These are phyloP conservation scores for Drosophila quasianomalipes DNA, from an alignment of 2,888 invertebrate species.

Conservation along the genomic window DNA sequence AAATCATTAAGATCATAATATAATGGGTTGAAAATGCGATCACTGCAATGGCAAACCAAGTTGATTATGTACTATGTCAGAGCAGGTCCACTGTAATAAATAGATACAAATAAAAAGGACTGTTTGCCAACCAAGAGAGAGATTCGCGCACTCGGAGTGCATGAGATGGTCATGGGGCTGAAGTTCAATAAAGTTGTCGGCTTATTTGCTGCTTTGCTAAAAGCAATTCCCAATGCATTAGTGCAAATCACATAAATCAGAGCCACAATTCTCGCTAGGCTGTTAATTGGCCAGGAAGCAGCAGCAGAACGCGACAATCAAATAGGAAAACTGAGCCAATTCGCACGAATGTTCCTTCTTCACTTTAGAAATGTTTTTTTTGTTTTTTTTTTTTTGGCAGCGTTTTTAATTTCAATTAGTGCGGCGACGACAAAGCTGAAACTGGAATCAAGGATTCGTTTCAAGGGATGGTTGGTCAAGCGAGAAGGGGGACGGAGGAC, in stretches of 20 bases:
- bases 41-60: background rate
- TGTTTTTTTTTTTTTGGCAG: slow-evolving; percentile 50
- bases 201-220: background rate
- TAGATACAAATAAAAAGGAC: too few species aligned
- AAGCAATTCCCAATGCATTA: slow-evolving; percentile 23
- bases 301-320: slow-evolving; percentile 6
- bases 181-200: slow-evolving; percentile 2
- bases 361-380: background rate
- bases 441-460: background rate
- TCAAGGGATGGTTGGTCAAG: slow-evolving; percentile 24
- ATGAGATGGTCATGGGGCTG: background rate
- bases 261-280: background rate
- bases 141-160: background rate
- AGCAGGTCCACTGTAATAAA: too few species aligned
- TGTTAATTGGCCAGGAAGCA: slow-evolving; percentile 15
- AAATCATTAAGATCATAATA: background rate
- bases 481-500: background rate
- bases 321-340: slow-evolving; percentile 34
- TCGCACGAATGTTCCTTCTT: background rate
- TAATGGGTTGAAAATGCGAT: background rate
- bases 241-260: slow-evolving; percentile 44
- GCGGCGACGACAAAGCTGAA: slow-evolving; percentile 48
- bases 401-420: slow-evolving; percentile 78
- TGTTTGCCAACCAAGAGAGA: background rate
- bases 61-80: background rate